These are phyloP conservation scores for Cynopterus brachyotis DNA, from an alignment of 2,113 vertebrate genomes.

Conservation along the genomic window DNA sequence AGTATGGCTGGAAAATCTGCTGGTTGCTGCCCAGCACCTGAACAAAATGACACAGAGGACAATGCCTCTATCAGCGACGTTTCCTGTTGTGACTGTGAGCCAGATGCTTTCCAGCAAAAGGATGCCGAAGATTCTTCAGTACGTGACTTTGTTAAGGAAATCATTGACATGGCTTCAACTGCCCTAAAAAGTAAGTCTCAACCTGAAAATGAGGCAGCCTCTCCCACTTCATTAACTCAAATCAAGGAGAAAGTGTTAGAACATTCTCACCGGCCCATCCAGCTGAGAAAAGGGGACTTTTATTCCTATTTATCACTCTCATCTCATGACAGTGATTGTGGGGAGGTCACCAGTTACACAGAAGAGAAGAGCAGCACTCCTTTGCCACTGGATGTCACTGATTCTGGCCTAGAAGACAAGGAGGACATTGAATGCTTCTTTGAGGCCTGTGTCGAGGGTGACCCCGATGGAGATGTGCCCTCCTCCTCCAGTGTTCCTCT, in stretches of 20 bases:
- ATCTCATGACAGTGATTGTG: conserved; percentile 99
- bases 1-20: conserved; percentile 54
- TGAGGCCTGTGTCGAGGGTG: conserved; percentile 91
- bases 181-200: conserved; percentile 92
- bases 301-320: conserved; percentile 98
- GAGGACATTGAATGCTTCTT: conserved; percentile 94
- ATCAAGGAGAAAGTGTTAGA: conserved; percentile 97
- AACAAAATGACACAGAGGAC: conserved; percentile 80
- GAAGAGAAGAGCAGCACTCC: conserved; percentile 91
- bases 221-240: conserved; percentile 88
- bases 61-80: conserved; percentile 62
- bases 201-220: conserved; percentile 83
- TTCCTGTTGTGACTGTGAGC: conserved; percentile 85
- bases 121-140: conserved; percentile 88
- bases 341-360: conserved; percentile 91
- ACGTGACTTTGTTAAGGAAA: conserved; percentile 95
- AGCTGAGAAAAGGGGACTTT: conserved; percentile 95
- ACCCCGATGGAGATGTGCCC: conserved; percentile 85
- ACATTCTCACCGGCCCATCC: conserved; percentile 94
- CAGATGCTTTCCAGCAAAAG: conserved; percentile 80
- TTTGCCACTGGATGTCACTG: conserved; percentile 80
- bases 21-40: conserved; percentile 65
- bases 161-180: conserved; percentile 94
- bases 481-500: conserved; percentile 81
- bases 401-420: conserved; percentile 82